Evolutionary conservation across 2,888 invertebrate species (phyloP).

Genomic region (Drosophila phalerata): DNA sequence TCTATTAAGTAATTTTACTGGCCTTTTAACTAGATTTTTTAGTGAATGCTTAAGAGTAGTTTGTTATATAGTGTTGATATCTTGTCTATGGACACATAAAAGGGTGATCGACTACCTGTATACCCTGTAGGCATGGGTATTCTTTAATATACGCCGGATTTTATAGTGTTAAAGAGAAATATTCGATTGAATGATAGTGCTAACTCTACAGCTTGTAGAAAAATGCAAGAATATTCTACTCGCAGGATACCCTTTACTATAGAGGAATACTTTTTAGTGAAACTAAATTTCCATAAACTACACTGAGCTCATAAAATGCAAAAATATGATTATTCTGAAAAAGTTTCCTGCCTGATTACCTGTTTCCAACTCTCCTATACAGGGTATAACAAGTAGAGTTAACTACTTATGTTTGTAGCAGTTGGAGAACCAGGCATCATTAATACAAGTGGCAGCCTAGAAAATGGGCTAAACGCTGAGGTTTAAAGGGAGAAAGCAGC

Average conservation of each 20-base stretch:
- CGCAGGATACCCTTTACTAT: not conserved
- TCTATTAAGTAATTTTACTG: not conserved
- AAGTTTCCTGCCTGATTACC: no score
- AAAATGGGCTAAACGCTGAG: constrained; percentile 12
- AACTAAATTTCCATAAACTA: not conserved
- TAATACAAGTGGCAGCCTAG: constrained; percentile 44
- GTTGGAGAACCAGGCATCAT: constrained; percentile 36
- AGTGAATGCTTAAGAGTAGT: not conserved
- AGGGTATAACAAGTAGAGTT: constrained; percentile 10
- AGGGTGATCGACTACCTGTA: not conserved
- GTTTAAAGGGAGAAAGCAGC: not conserved
- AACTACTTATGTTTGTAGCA: constrained; percentile 9
- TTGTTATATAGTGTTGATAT: not conserved
- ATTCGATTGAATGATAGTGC: not conserved
- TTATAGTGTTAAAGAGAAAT: not conserved
- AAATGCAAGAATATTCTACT: not conserved
- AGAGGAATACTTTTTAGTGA: no score
- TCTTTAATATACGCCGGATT: not conserved
- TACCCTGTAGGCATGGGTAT: not conserved
- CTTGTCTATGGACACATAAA: not conserved
- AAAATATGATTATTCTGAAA: not conserved
- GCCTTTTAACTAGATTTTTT: not conserved
- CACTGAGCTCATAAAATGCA: not conserved
- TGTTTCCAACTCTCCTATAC: not conserved
- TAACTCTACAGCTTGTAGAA: constrained; percentile 14